Percentiles rank a stretch among this genome's conserved stretches.
phyloP scores from a whole-genome alignment of 2,888 invertebrate species.

The Loripinus fragilis region DNA sequence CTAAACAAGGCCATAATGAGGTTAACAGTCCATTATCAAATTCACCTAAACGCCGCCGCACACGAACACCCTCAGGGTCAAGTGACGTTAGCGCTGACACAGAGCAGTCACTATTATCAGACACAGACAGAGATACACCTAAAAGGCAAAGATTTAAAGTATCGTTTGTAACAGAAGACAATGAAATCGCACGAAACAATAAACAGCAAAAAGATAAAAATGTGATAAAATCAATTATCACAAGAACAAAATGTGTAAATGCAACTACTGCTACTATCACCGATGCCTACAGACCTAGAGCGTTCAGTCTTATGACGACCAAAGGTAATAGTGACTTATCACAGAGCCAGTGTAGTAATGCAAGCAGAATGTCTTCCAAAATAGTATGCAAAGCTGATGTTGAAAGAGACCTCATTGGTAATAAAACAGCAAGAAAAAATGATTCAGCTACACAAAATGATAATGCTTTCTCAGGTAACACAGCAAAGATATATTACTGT shows the following conservation, averaged over 20 bases:
- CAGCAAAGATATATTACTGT: background rate
- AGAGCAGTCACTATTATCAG: background rate
- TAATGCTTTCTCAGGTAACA: background rate
- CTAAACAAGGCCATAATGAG: background rate
- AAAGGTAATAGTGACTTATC: background rate
- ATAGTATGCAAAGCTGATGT: background rate
- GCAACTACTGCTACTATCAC: background rate
- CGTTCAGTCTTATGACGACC: background rate
- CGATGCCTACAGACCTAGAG: background rate
- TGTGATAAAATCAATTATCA: background rate
- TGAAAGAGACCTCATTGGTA: background rate
- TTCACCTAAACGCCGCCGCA: background rate
- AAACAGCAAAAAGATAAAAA: background rate
- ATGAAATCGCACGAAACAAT: background rate
- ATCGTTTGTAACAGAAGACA: background rate
- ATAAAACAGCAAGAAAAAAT: background rate
- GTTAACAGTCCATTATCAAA: background rate
- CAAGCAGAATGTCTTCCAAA: slow-evolving; percentile 1
- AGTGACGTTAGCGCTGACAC: slow-evolving; percentile 11
- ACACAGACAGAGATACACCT: background rate
- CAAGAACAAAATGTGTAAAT: background rate
- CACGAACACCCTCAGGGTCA: background rate
- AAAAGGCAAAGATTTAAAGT: slow-evolving; percentile 8
- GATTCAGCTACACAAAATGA: background rate
- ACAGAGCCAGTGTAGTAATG: background rate